phyloP scores from a whole-genome alignment of 2,113 vertebrate genomes.

The Mesitornis unicolor region DNA sequence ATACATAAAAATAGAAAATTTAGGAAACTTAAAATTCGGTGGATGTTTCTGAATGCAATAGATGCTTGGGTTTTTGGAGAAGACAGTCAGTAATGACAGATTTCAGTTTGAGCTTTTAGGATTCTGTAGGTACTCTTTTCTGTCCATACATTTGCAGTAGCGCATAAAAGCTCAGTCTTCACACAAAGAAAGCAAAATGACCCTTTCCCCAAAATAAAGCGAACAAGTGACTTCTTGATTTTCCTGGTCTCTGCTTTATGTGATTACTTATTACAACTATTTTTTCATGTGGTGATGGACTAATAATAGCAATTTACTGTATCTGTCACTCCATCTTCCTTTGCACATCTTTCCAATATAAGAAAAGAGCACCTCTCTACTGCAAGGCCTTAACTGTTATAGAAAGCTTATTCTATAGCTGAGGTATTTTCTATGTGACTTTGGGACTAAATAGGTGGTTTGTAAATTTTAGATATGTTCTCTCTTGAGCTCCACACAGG shows the following conservation, averaged over 20 bases:
- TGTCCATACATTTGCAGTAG: background rate
- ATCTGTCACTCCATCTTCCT: background rate
- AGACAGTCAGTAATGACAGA: background rate
- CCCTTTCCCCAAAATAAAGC: background rate
- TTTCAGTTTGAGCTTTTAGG: background rate
- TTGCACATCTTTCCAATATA: background rate
- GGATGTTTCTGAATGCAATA: background rate
- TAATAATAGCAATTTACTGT: background rate
- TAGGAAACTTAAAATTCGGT: background rate
- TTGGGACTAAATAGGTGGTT: background rate
- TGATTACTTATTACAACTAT: background rate
- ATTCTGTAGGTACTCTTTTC: background rate
- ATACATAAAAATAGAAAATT: background rate
- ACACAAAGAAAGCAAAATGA: background rate
- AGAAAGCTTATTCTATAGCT: background rate
- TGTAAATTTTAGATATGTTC: background rate
- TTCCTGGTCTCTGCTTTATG: background rate
- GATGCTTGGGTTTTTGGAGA: background rate
- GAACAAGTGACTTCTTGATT: background rate
- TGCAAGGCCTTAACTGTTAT: fast-evolving
- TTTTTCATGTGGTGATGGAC: background rate
- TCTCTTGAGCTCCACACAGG: background rate
- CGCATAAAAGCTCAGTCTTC: background rate
- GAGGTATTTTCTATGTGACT: background rate
- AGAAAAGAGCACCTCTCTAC: background rate